Base-by-base conservation (phyloP, 2,888 invertebrate genomes). In the Imbricaverruca yamaguchii region DNA sequence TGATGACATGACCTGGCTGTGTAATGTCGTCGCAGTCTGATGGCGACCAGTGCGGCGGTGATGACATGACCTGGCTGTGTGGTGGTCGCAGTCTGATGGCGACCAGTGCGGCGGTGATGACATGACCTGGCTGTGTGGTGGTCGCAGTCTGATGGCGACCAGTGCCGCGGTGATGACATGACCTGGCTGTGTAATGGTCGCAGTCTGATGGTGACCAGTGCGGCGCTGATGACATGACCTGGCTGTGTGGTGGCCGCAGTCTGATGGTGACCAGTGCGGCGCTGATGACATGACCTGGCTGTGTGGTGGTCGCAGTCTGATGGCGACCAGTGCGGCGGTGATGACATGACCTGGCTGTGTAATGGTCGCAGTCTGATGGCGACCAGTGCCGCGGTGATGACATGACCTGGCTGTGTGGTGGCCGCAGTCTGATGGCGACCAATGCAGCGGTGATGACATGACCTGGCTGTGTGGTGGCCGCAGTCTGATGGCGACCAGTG, bases 261-360 rank as follows among this genome's bases (percentile, higher is more conserved):
- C 91, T 99, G 87, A 96, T 99, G 91, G 96, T 98, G 63, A 99
- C 99, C 81, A 99, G 99, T 89, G 98, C 98, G 80, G 96, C 98
- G 69, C 90, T 39, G 39, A 39, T 39, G 39, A 39, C 39, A 4
- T 39, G 39, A 39, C 39, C 39, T 39, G 39, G 39, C 39, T 39
- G 39, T 39, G 39, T 39, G 39, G 4, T 59, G 9, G 59, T 59
- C 15, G 82, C 87, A 96, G 98, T 89, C 91, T 99, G 87, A 96
- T 99, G 91, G 96, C 98, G 63, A 99, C 99, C 81, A 99, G 99
- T 89, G 98, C 98, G 80, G 96, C 98, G 69, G 39, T 39, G 39
- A 39, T 39, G 39, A 39, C 39, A 4, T 39, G 39, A 39, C 39
- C 39, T 39, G 39, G 39, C 39, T 39, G 39, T 39, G 39, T 39